These are phyloP conservation scores for Tiliqua scincoides DNA, from an alignment of 2,113 vertebrate species.

Conservation along the genomic window DNA sequence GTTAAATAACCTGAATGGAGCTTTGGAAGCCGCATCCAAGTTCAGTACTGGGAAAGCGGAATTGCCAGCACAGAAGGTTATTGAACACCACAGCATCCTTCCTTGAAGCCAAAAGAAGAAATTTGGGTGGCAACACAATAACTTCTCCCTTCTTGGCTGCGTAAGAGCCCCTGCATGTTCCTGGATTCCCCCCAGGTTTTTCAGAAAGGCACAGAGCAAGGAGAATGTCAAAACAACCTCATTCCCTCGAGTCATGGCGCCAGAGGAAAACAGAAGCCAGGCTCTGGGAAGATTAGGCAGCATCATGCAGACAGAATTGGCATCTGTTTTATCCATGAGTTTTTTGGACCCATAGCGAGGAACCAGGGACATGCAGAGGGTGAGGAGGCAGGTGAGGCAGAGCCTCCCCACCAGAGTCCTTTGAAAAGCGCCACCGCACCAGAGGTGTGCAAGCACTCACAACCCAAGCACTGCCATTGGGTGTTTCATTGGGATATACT, in stretches of 20 bases:
- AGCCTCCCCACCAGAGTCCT: too few relatives aligned
- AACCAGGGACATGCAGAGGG: too few relatives aligned
- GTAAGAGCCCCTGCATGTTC: neutral
- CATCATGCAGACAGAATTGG: slow-evolving; percentile 10
- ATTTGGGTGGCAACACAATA: neutral
- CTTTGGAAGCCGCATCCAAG: slow-evolving; percentile 7
- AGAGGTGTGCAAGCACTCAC: too few relatives aligned
- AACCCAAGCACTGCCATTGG: too few relatives aligned
- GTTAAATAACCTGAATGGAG: slow-evolving; percentile 23
- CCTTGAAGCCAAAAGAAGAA: neutral
- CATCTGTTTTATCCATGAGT: neutral
- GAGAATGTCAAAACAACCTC: neutral
- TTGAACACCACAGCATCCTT: neutral
- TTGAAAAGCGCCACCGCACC: too few relatives aligned
- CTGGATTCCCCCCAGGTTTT: slow-evolving; percentile 13
- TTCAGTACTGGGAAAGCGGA: neutral
- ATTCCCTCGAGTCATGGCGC: neutral
- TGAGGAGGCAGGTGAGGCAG: too few relatives aligned
- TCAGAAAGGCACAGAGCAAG: neutral
- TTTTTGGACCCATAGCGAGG: neutral
- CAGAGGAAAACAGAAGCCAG: slow-evolving; percentile 7
- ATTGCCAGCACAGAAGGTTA: neutral
- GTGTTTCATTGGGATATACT: neutral
- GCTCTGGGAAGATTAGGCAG: slow-evolving; percentile 18
- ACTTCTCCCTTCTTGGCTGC: slow-evolving; percentile 25